A percentile compares a stretch with the other conserved stretches of the same genome.
Conservation (phyloP, 2,888 invertebrate species). For the Bombylius discolor region DNA sequence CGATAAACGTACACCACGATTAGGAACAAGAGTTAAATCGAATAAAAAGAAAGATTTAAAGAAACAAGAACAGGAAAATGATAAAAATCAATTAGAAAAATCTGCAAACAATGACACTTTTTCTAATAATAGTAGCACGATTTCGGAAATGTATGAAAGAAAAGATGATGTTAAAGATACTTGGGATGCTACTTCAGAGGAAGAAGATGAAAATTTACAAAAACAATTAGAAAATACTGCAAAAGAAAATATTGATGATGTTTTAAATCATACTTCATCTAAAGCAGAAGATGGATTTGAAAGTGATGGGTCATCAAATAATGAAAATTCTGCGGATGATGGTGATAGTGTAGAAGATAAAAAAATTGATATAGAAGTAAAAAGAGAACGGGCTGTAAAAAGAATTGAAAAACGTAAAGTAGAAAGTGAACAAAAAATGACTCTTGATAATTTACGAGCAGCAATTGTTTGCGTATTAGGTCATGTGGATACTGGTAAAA, state of each 20-base stretch:
- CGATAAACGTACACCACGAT: slow-evolving; percentile 43
- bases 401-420: slow-evolving; percentile 61
- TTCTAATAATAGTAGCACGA: slow-evolving; percentile 17
- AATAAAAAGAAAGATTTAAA: slow-evolving; percentile 49
- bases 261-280: neutral
- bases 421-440: slow-evolving; percentile 54
- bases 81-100: slow-evolving; percentile 19
- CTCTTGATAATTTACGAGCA: slow-evolving; percentile 64
- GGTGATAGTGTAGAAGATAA: slow-evolving; percentile 43
- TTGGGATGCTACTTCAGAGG: slow-evolving; percentile 65
- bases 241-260: too few relatives aligned
- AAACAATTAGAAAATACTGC: neutral
- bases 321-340: slow-evolving; percentile 20
- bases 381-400: slow-evolving; percentile 54
- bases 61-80: slow-evolving; percentile 29
- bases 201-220: slow-evolving; percentile 22
- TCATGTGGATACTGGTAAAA: slow-evolving; percentile 99
- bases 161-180: slow-evolving; percentile 62
- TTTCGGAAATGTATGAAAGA: slow-evolving; percentile 23
- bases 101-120: slow-evolving; percentile 14
- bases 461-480: slow-evolving; percentile 98
- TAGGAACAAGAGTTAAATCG: slow-evolving; percentile 62
- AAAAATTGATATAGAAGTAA: slow-evolving; percentile 61
- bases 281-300: slow-evolving; percentile 31
- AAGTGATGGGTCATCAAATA: slow-evolving; percentile 28